These are phyloP conservation scores for Antheraea assamensis DNA, from an alignment of 2,888 invertebrate genomes.

Conservation along the genomic window DNA sequence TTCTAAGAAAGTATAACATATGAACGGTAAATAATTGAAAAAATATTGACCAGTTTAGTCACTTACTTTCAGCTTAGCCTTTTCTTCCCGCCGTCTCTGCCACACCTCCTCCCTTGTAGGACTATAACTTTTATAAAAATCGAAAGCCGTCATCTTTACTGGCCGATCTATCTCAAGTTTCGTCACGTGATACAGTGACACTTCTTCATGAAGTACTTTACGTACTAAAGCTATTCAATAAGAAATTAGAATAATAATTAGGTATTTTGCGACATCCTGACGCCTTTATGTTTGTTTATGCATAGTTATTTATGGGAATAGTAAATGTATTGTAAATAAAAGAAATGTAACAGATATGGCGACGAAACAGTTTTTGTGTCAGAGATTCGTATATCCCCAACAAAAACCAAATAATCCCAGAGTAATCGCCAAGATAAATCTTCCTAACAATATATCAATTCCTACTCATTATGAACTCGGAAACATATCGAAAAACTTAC, in stretches of 20 bases:
- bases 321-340: too few species aligned
- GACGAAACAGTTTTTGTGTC: not conserved
- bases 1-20: too few species aligned
- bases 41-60: not conserved
- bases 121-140: slow-evolving; percentile 63
- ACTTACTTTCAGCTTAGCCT: slow-evolving; percentile 43
- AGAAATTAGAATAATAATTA: not conserved
- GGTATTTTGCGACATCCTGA: not conserved
- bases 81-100: slow-evolving; percentile 46
- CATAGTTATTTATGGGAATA: too few species aligned
- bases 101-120: slow-evolving; percentile 55
- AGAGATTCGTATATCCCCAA: not conserved
- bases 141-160: slow-evolving; percentile 56
- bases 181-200: slow-evolving; percentile 47
- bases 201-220: slow-evolving; percentile 66
- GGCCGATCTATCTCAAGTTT: slow-evolving; percentile 41
- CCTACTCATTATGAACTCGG: too few species aligned
- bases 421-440: not conserved
- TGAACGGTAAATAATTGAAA: not conserved
- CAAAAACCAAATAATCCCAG: not conserved
- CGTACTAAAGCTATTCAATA: slow-evolving; percentile 57
- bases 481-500: too few species aligned
- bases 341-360: not conserved
- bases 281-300: not conserved
- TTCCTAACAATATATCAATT: too few species aligned